Evolutionary conservation across 2,888 invertebrate genomes (phyloP), one percentile per base, ranked within the genome.

Genomic region (Ditula angustiorana): DNA sequence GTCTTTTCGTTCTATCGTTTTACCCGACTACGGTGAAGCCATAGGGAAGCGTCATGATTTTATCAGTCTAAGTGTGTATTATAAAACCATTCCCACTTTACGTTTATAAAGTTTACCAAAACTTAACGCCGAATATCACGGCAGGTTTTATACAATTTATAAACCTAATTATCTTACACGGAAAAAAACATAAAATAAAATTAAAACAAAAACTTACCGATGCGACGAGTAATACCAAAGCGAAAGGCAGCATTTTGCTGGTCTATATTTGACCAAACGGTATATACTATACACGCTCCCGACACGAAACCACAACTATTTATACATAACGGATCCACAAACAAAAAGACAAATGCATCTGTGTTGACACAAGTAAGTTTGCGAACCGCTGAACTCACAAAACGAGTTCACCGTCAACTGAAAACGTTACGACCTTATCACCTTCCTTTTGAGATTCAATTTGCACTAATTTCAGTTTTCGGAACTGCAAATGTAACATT

Each of bases 201-300:
- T n/a, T n/a, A n/a, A n/a, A n/a, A n/a, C n/a, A 71, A 68, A 41
- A 26, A 85, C 92, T 90, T 72, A 92, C 92, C 76, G 86, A 69
- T 69, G 85, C 88, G 71, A 83, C 71, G 74, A 89, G 74, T 67
- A 90, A 74, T 69, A 89, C 82, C 82, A 90, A 76, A 71, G 81
- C 76, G 74, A 88, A 64, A 65, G 83, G 81, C 87, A 89, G 77
- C 92, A 92, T 92, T 75, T 74, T 88, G 83, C 71, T 82, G 87
- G 86, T 87, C 88, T 78, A 35, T 67, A 11, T 69, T 11, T 57
- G 83, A 87, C 88, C 88, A 83, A 82, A 67, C 83, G 91, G 91
- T 91, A 90, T 88, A 87, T 82, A 88, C 79, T 90, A 90, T 90
- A 91, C 90, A 88, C 85, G 71, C 76, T 68, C 66, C 56, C 69